phyloP scores from a whole-genome alignment of 2,888 invertebrate genomes.

The Elmis aenea region DNA sequence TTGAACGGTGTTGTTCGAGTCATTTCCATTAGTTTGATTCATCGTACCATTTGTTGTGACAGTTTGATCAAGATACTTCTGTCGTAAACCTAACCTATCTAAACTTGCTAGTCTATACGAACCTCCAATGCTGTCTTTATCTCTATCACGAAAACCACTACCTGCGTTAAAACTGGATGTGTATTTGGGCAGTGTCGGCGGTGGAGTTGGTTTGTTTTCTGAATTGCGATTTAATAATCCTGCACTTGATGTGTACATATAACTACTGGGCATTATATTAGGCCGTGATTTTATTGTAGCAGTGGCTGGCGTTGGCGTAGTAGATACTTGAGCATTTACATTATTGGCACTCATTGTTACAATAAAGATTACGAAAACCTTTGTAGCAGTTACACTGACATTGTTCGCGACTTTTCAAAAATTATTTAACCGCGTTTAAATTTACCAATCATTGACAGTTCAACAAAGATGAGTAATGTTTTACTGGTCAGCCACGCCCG shows the following conservation, averaged over 20 bases:
- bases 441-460: conserved; percentile 24
- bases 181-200: conserved; percentile 74
- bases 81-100: conserved; percentile 75
- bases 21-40: conserved; percentile 47
- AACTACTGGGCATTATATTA: conserved; percentile 55
- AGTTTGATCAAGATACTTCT: conserved; percentile 72
- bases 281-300: conserved; percentile 47
- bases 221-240: conserved; percentile 55
- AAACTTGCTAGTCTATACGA: conserved; percentile 77
- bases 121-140: conserved; percentile 64
- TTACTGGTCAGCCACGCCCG: conserved; percentile 46
- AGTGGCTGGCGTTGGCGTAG: conserved; percentile 44
- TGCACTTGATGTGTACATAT: conserved; percentile 60
- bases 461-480: conserved; percentile 42
- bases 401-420: conserved; percentile 14
- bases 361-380: too few species aligned
- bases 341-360: conserved; percentile 47
- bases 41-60: conserved; percentile 44
- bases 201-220: conserved; percentile 63
- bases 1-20: conserved; percentile 45
- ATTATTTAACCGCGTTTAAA: too few species aligned
- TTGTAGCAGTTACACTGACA: conserved; percentile 13
- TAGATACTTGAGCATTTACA: conserved; percentile 40
- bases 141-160: conserved; percentile 59
- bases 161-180: conserved; percentile 74